Evolutionary conservation across 2,113 vertebrate genomes (phyloP).

Genomic region (Oryctolagus cuniculus): mOryCun1.1 NC_091434.1:17967001-17967500

Average conservation of each 20-base stretch:
- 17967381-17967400: slow-evolving; percentile 91
- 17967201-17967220: not conserved
- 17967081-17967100: not conserved
- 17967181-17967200: not conserved
- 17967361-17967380: not conserved
- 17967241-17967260: slow-evolving; percentile 7
- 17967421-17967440: slow-evolving; percentile 99
- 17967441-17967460: slow-evolving; percentile 98
- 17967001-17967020: not conserved
- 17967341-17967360: not conserved
- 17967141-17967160: not conserved
- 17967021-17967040: slow-evolving; percentile 33
- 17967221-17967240: slow-evolving; percentile 34
- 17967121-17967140: not conserved
- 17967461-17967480: slow-evolving; percentile 92
- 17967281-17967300: not conserved
- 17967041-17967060: not conserved
- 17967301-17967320: not conserved
- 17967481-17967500: slow-evolving; percentile 97
- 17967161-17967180: not conserved
- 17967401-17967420: slow-evolving; percentile 95
- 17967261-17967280: slow-evolving; percentile 10
- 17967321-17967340: not conserved
- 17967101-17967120: slow-evolving; percentile 11
- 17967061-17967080: slow-evolving; percentile 35